Percentiles rank a stretch among this genome's conserved stretches.
phyloP scores from a whole-genome alignment of 2,888 invertebrate genomes.

The Zelleria hepariella region DNA sequence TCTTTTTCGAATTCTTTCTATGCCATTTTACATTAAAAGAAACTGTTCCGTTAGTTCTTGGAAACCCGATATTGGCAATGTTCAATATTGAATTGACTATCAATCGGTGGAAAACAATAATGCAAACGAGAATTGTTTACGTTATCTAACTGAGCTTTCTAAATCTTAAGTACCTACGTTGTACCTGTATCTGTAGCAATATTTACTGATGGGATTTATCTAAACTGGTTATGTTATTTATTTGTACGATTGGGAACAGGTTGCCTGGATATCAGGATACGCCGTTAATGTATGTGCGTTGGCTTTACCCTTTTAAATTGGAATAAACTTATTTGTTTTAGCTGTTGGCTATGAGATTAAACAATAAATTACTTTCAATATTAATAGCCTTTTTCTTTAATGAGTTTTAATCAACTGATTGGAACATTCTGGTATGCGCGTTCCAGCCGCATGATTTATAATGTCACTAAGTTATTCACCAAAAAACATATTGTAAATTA shows the following conservation, averaged over 20 bases:
- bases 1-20: background rate
- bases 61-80: slow-evolving; percentile 9
- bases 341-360: slow-evolving; percentile 32
- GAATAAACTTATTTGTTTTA: slow-evolving; percentile 56
- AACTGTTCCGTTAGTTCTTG: background rate
- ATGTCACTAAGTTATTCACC: background rate
- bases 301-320: slow-evolving; percentile 49
- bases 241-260: slow-evolving; percentile 58
- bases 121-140: slow-evolving; percentile 28
- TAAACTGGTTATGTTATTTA: slow-evolving; percentile 60
- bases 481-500: background rate
- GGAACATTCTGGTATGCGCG: slow-evolving; percentile 1
- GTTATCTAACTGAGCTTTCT: slow-evolving; percentile 26
- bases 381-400: slow-evolving; percentile 10
- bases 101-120: slow-evolving; percentile 33
- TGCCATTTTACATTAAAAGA: background rate
- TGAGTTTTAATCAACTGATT: slow-evolving; percentile 32
- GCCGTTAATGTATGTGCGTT: slow-evolving; percentile 61
- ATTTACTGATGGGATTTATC: slow-evolving; percentile 64
- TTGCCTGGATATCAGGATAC: slow-evolving; percentile 47
- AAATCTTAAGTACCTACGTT: slow-evolving; percentile 48
- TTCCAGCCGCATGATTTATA: background rate
- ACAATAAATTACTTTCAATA: slow-evolving; percentile 34
- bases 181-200: slow-evolving; percentile 46
- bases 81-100: slow-evolving; percentile 15